A percentile compares a stretch with the other conserved stretches of the same genome.
Conservation (phyloP, 2,113 vertebrate species). For the Tricholaema leucomelas region DNA sequence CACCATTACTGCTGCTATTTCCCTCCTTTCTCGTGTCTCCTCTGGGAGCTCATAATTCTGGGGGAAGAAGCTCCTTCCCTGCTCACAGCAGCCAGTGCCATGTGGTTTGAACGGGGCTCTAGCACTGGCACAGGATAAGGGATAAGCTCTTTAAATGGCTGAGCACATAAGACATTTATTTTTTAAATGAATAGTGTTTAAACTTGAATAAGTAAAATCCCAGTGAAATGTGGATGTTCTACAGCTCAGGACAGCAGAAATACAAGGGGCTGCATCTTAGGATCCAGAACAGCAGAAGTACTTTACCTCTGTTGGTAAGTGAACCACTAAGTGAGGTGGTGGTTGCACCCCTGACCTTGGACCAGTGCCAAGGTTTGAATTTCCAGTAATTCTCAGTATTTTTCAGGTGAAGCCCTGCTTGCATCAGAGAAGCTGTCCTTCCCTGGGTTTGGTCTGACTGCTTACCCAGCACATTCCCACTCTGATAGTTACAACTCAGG, state of each 20-base stretch:
- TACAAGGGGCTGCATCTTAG: neutral
- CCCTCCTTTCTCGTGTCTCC: neutral
- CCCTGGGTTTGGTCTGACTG: neutral
- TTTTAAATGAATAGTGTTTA: neutral
- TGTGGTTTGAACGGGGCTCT: neutral
- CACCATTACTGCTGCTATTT: neutral
- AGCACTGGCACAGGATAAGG: accelerated
- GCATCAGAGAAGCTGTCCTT: neutral
- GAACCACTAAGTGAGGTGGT: neutral
- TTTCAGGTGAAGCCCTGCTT: neutral
- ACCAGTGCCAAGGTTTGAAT: neutral
- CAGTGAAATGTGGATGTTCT: neutral
- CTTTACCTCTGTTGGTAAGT: neutral
- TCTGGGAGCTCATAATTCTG: neutral
- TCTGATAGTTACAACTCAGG: neutral
- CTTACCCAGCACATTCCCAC: neutral
- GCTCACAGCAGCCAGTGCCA: accelerated
- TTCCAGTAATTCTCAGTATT: slow-evolving; percentile 15
- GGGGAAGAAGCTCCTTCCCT: neutral
- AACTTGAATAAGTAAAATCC: slow-evolving; percentile 22
- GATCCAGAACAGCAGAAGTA: neutral
- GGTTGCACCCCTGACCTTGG: neutral
- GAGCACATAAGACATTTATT: neutral
- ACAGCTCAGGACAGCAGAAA: neutral
- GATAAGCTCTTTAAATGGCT: neutral